Evolutionary conservation across 2,797 vertebrate species (phyloP).

Genomic region (Catharus ustulatus): DNA sequence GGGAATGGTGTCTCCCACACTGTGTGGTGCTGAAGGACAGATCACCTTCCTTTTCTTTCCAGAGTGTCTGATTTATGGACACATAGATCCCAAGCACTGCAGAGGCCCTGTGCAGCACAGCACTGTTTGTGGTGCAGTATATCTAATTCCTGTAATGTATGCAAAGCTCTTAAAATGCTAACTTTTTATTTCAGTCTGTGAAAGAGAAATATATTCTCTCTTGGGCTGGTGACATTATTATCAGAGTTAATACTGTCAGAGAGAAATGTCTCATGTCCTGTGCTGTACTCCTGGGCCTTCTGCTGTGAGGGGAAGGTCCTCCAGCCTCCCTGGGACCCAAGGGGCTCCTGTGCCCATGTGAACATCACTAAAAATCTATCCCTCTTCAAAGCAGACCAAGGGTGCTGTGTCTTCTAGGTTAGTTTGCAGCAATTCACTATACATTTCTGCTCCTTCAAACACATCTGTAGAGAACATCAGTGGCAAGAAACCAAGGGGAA

Average conservation of each 20-base stretch:
- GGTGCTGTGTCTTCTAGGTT: neutral
- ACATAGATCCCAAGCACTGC: neutral
- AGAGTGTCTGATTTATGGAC: neutral
- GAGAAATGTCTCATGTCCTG: neutral
- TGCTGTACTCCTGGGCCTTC: neutral
- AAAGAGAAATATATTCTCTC: slow-evolving; percentile 8
- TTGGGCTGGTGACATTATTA: neutral
- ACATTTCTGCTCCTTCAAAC: neutral
- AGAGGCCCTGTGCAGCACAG: neutral
- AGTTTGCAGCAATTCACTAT: neutral
- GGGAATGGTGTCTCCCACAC: neutral
- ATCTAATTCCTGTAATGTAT: slow-evolving; percentile 7
- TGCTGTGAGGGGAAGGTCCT: neutral
- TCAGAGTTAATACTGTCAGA: neutral
- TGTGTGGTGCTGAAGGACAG: neutral
- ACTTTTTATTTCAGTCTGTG: slow-evolving; percentile 23
- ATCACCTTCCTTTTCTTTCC: neutral
- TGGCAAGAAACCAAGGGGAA: neutral
- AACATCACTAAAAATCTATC: neutral
- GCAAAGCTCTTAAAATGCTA: slow-evolving; percentile 33
- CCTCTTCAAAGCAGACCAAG: neutral
- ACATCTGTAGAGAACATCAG: neutral
- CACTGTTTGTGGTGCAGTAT: neutral
- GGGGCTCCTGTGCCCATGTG: neutral
- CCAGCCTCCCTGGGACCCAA: neutral